Conservation (phyloP, 2,888 invertebrate genomes). For the Orthosia incerta region DNA sequence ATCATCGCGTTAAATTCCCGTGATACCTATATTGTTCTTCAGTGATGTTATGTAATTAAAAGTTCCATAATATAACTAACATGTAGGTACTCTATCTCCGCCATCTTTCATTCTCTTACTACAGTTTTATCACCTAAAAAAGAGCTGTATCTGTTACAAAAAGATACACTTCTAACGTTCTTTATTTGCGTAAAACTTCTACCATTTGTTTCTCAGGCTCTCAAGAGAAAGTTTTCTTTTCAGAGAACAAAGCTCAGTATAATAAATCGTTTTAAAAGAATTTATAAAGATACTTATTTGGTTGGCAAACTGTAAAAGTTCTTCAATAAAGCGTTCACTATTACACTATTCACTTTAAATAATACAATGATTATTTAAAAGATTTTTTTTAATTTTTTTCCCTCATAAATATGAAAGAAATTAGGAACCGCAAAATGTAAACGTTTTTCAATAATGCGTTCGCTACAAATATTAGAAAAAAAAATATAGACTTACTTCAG, state of each 20-base stretch:
- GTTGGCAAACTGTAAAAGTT: constrained; percentile 44
- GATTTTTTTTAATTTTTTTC: background rate
- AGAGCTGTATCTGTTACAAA: constrained; percentile 53
- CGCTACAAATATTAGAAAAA: constrained; percentile 9
- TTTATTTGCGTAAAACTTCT: constrained; percentile 72
- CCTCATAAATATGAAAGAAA: too few relatives aligned
- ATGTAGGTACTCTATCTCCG: background rate
- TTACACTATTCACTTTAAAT: constrained; percentile 29
- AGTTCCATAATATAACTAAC: too few relatives aligned
- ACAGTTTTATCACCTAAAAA: constrained; percentile 52
- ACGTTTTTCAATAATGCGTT: constrained; percentile 48
- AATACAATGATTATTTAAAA: constrained; percentile 26
- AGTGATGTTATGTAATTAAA: too few relatives aligned
- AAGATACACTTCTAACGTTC: constrained; percentile 68
- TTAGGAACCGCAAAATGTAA: constrained; percentile 22
- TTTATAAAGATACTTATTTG: constrained; percentile 55
- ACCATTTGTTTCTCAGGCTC: constrained; percentile 74
- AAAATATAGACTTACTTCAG: too few relatives aligned
- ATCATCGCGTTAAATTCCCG: too few relatives aligned
- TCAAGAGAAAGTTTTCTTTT: constrained; percentile 70
- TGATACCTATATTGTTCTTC: too few relatives aligned
- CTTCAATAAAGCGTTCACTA: constrained; percentile 44
- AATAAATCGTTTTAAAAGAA: constrained; percentile 71
- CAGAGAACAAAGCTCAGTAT: constrained; percentile 67
- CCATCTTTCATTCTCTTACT: constrained; percentile 41